Base-by-base conservation (phyloP, 2,888 invertebrate species). In the Andrena trimmerana region DNA sequence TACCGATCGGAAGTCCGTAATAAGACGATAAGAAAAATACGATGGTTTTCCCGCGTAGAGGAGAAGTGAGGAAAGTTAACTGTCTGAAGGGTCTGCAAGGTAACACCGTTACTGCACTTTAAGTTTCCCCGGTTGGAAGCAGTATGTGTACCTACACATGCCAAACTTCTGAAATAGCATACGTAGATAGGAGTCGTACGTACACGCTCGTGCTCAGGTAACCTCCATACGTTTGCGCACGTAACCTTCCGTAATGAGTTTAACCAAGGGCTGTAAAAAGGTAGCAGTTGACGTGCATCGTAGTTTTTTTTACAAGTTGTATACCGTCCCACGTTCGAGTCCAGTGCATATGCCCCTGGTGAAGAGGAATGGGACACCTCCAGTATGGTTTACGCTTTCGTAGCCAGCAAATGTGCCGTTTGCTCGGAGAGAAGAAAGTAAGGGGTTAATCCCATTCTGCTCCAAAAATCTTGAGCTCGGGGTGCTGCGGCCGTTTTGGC, bases 221-320 rank as follows among this genome's bases (percentile, higher is more conserved):
- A 60, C 59, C 63, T 74, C 69, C 52, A 65, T 63, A 50, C 73
- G 81, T 85, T 88, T 87, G 83, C 80, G 71, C 84, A 84, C 85
- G 85, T 84, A 88, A 88, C 84, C 85, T 85, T 84, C 75, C 72
- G 88, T 86, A 88, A 88, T 85, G 88, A 88, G 84, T 86, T 84
- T 85, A 86, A 85, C 84, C 88, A 80, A 74, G 66, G 82, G 78
- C 42, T 62, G 79, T 85, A 88, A 88, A 88, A 88, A 85, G 86
- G 62, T 84, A 85, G 79, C 68, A 79, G 83, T 84, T 84, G 88
- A 88, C 88, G 88, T 67, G 73, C 74, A 42, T 57, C 42, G 65
- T 86, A 79, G 63, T 88, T 88, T 86, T 88, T 85, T 88, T 88
- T 81, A 80, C 75, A 76, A 79, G 70, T 70, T 72, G 70, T 36